phyloP scores from a whole-genome alignment of 2,113 vertebrate species.

The Chroicocephalus ridibundus region DNA sequence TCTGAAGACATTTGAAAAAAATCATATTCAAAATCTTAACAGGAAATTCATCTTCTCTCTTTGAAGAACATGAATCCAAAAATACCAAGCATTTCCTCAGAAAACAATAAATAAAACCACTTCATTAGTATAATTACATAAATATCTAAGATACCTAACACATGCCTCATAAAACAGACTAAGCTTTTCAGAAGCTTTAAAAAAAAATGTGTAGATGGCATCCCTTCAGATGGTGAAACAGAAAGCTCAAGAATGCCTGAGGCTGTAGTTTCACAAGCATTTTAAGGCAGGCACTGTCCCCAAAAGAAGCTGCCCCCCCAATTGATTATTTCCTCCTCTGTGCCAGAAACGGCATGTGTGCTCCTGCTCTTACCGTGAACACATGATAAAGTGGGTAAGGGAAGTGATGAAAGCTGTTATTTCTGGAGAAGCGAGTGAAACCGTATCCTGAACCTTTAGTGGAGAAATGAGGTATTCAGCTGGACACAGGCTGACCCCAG shows the following conservation, averaged over 20 bases:
- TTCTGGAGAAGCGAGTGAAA: background rate
- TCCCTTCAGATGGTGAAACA: slow-evolving; percentile 38
- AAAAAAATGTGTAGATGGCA: background rate
- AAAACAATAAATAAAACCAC: slow-evolving; percentile 53
- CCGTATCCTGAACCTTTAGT: background rate
- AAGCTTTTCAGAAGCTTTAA: background rate
- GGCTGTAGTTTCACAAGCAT: slow-evolving; percentile 22
- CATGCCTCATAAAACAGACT: background rate
- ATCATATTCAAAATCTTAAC: slow-evolving; percentile 31
- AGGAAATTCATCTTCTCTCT: slow-evolving; percentile 45
- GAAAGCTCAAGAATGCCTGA: slow-evolving; percentile 23
- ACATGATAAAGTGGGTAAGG: background rate
- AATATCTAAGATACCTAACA: slow-evolving; percentile 19
- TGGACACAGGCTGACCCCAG: slow-evolving; percentile 28
- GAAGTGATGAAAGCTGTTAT: slow-evolving; percentile 35
- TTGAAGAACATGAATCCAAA: slow-evolving; percentile 1
- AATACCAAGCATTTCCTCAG: slow-evolving; percentile 29
- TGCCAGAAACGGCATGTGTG: slow-evolving; percentile 53
- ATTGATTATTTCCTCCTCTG: background rate
- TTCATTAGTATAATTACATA: slow-evolving; percentile 52
- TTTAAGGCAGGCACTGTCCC: slow-evolving; percentile 13
- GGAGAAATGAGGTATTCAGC: background rate
- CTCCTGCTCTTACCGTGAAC: background rate
- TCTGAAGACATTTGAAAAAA: slow-evolving; percentile 59
- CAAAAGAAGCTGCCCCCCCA: background rate